Base-by-base conservation (phyloP, 2,113 vertebrate species). In the Phalacrocorax aristotelis region DNA sequence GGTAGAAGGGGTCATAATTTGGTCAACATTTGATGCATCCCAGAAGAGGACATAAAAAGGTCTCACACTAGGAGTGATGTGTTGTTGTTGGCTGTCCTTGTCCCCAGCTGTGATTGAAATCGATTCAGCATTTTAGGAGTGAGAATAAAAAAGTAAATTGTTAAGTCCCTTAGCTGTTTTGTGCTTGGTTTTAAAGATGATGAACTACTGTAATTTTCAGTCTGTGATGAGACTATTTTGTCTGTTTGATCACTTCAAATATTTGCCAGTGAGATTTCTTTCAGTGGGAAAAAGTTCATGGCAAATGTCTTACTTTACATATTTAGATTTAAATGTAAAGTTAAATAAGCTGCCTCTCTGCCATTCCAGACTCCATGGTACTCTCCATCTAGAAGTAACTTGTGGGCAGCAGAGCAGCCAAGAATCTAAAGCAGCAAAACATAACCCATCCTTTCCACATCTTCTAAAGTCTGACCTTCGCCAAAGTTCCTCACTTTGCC, bases 1-100 rank as follows among this genome's bases (percentile, higher is more conserved):
- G 87, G 91, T 69, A 81, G 87, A 91, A 80, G 94, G 81, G 95
- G 93, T 97, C 94, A 91, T 87, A 70, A 95, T 89, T 89, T 95
- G 93, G 91, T 96, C 93, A 97, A 93, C 69, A 87, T 87, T 71
- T 95, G 83, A 91, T 89, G 68, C 34, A 94, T 96, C 94, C 83
- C 88, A 95, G 62, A 96, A 96, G 83, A 95, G 90, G 71, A 93
- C 34, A 89, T 92, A 76, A 89, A 94, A 96, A 92, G 48, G 72
- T 94, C 78, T 96, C 83, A 82, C 9, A 11, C 79, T 80, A 83
- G 68, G 93, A 95, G 57, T 57, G 72, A 77, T 83, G 22, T 97
- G 90, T 93, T 97, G 52, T 90, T 93, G 52, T 96, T 96, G 96
- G 95, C 95, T 96, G 77, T 76, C 70, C 77, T 54, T 94, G 66